Conservation (phyloP, 37 sponge, comb jelly and placozoan genomes). For the Cladorhizidae sp. region DNA sequence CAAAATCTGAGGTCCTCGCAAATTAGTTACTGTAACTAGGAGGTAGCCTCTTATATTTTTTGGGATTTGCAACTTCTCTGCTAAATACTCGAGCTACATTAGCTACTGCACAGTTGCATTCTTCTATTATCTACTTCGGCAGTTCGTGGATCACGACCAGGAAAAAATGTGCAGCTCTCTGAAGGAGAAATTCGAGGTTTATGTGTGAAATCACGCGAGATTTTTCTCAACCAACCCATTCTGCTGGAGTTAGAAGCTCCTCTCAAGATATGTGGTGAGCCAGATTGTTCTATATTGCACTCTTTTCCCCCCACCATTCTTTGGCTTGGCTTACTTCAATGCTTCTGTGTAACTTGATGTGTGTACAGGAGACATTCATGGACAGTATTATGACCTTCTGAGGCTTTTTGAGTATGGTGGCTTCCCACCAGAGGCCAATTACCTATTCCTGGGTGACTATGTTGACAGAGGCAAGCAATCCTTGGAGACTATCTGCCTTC, state of each 20-base stretch:
- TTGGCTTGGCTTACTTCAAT: neutral
- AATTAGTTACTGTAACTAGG: no score
- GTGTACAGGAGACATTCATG: conserved; percentile 89
- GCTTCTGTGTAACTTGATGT: neutral
- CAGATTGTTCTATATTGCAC: neutral
- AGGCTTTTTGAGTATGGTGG: conserved; percentile 96
- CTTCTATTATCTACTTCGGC: neutral
- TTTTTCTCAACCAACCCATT: conserved; percentile 93
- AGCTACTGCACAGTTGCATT: neutral
- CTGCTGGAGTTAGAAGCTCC: conserved; percentile 92
- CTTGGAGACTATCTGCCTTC: conserved; percentile 95
- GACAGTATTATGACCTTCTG: conserved; percentile 94
- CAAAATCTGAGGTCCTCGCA: no score
- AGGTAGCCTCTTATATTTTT: no score
- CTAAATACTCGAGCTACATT: neutral
- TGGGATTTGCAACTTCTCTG: neutral
- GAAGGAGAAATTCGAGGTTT: conserved; percentile 85
- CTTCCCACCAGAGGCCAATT: conserved; percentile 95
- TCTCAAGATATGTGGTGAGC: conserved; percentile 92
- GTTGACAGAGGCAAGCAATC: conserved; percentile 96
- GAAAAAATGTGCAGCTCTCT: conserved; percentile 90
- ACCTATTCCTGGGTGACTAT: conserved; percentile 94
- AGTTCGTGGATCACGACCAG: conserved; percentile 91
- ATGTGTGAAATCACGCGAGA: conserved; percentile 88
- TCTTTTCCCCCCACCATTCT: no score